These are phyloP conservation scores for Dorcus parallelipipedus DNA, from an alignment of 2,888 invertebrate species.

Conservation along the genomic window DNA sequence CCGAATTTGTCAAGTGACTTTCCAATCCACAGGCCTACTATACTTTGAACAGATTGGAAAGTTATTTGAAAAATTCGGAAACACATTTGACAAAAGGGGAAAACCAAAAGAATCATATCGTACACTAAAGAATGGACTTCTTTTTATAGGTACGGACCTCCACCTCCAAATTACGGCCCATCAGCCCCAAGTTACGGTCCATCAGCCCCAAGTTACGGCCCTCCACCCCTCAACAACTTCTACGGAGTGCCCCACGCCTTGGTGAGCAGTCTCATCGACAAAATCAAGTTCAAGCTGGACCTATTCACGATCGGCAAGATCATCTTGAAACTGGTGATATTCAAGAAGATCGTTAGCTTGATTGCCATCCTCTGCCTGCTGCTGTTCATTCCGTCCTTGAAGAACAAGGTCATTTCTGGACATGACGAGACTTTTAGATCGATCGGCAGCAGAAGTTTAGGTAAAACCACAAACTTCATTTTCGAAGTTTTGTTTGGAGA, in stretches of 20 bases:
- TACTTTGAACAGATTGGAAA: too few species aligned
- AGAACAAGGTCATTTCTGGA: conserved; percentile 29
- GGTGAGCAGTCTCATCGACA: conserved; percentile 57
- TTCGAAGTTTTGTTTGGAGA: background rate
- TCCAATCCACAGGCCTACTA: too few species aligned
- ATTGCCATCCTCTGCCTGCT: conserved; percentile 72
- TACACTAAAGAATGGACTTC: background rate
- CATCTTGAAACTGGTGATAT: conserved; percentile 70
- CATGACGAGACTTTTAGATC: conserved; percentile 13
- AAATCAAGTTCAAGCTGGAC: conserved; percentile 67
- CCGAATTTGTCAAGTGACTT: too few species aligned
- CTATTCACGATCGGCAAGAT: conserved; percentile 72
- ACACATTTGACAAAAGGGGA: too few species aligned
- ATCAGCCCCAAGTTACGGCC: conserved; percentile 31
- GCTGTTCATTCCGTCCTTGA: conserved; percentile 63
- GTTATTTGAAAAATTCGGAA: too few species aligned
- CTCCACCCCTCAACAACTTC: conserved; percentile 25
- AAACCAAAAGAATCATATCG: too few species aligned
- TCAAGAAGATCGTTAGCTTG: conserved; percentile 79
- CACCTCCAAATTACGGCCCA: conserved; percentile 27
- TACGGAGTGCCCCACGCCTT: conserved; percentile 54
- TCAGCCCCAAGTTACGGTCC: conserved; percentile 10
- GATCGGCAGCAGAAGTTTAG: conserved; percentile 1
- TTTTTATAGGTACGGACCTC: conserved; percentile 15
- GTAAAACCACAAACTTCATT: background rate